Base-by-base conservation (phyloP, 2,888 invertebrate species). In the Tolmerus cingulatus region DNA sequence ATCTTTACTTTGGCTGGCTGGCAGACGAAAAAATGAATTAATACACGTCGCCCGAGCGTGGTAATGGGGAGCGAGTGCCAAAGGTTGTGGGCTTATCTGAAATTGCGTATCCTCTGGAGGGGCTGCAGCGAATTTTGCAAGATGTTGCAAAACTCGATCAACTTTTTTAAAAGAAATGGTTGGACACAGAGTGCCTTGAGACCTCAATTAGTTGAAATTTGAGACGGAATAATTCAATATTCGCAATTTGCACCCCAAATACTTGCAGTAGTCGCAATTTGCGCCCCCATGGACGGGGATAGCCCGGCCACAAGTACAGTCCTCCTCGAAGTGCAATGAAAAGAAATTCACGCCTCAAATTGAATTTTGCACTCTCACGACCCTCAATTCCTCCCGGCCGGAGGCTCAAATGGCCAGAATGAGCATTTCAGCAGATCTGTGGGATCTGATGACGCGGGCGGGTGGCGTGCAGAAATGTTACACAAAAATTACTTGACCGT, bases 1-100 rank as follows among this genome's bases (percentile, higher is more conserved):
- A 88, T 88, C 88, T 88, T 87, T 85, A 74, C 85, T 85, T 85
- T 74, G 74, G 85, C 85, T 43, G 46, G 40, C 37, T 43, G 85
- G 46, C n/a, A 85, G 66, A 79, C 27, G 43, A 85, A 85, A 85
- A 85, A 74, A 74, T 74, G 74, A 85, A 74, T 85, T 85, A 85
- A 85, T 85, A 85, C 85, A 74, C 74, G 74, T 74, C 85, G 66
- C n/a, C 40, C 30, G 19, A 85, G 30, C 27, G 85, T 27, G 51
- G 85, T 46, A 85, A 74, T 46, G 46, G 74, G 74, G 46, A 19
- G 16, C 30, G 46, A 74, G 12, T 74, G 85, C 74, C 74, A 74
- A 85, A 85, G 85, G 85, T 85, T 74, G 85, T 74, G 30, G 85
- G 85, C 85, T 85, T 85, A 85, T 85, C 85, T 85, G 0, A 85